Evolutionary conservation across 2,888 invertebrate species (phyloP), one percentile per base, ranked within the genome.

Genomic region (Agrotis exclamationis): DNA sequence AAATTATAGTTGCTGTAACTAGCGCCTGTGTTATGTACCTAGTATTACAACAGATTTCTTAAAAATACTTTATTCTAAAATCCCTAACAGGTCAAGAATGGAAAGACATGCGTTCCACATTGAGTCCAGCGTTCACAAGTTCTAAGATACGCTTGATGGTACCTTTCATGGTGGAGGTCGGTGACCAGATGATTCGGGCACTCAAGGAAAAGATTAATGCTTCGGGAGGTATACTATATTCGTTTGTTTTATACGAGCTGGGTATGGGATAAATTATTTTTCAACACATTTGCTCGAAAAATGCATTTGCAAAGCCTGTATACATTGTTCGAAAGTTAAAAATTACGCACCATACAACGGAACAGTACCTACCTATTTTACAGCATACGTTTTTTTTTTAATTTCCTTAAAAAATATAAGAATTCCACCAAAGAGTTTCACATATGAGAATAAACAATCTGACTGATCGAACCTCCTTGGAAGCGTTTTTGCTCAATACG

Each of bases 61-160:
- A 14, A 18, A 33, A 33, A 28, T 13, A 18, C 18, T 33, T 33
- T 13, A n/a, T 13, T 56, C 13, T 56, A n/a, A 6, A 6, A n/a
- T 56, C 13, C n/a, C n/a, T 1, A 2, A 39, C 14, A 56, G 56
- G 88, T 22, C 84, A 89, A 67, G 86, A 88, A 80, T 91, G 89
- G 90, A 87, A 90, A 62, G 92, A 93, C 56, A 93, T 93, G 93
- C 87, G 93, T 0, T 88, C 92, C 0, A 91, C 92, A n/a, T 74
- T 93, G 65, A 95, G 95, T 54, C 96, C 96, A 4, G 92, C 93
- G 0, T 96, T 96, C 76, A 96, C 96, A 20, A 92, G 96, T 45
- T 93, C 94, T 54, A 96, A 96, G 85, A 96, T 96, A 85, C 90
- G 93, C 11, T 66, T 87, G n/a, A 92, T 93, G 93, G 85, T 92